phyloP scores from a whole-genome alignment of 2,888 invertebrate genomes.

The Drosophila atroscutellata region DNA sequence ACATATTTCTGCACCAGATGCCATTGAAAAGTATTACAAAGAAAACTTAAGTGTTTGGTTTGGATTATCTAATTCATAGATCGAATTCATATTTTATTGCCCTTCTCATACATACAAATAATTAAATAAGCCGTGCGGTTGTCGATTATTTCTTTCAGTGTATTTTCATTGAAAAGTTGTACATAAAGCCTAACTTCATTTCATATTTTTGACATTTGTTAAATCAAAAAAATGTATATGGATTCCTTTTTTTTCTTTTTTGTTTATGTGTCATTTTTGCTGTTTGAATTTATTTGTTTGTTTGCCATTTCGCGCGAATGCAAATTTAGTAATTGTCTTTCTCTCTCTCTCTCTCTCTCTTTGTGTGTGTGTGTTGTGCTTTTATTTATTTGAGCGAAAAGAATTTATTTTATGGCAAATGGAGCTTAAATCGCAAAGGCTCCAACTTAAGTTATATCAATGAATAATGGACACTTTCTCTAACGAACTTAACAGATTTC shows the following conservation, averaged over 20 bases:
- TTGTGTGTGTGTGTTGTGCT: slow-evolving; percentile 7
- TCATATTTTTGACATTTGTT: slow-evolving; percentile 74
- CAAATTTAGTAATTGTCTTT: slow-evolving; percentile 75
- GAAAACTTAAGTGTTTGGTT: not conserved
- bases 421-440: slow-evolving; percentile 53
- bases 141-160: slow-evolving; percentile 46
- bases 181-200: slow-evolving; percentile 63
- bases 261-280: slow-evolving; percentile 70
- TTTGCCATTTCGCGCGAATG: slow-evolving; percentile 71
- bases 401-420: slow-evolving; percentile 67
- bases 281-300: slow-evolving; percentile 79
- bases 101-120: not conserved
- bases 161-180: slow-evolving; percentile 53
- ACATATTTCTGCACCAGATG: not conserved
- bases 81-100: not conserved
- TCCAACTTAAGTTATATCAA: slow-evolving; percentile 51
- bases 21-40: not conserved
- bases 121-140: not conserved
- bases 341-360: not conserved
- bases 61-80: not conserved
- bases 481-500: slow-evolving; percentile 27
- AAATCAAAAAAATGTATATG: slow-evolving; percentile 76
- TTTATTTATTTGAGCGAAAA: slow-evolving; percentile 67
- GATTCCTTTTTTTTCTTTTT: slow-evolving; percentile 37
- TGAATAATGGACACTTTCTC: slow-evolving; percentile 49